Conservation (phyloP, 2,113 vertebrate genomes). For the Talpa occidentalis region DNA sequence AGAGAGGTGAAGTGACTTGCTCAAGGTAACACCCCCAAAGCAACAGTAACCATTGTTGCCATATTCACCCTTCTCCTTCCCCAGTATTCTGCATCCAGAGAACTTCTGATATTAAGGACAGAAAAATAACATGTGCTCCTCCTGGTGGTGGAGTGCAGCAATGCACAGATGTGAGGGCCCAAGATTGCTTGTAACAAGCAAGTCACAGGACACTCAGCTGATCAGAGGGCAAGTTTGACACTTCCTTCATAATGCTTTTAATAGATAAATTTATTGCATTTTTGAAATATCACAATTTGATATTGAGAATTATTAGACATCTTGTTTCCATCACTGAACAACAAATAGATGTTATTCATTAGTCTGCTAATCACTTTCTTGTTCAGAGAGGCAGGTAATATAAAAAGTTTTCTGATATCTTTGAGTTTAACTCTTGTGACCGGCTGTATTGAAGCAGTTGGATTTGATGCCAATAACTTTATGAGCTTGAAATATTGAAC, state of each 20-base stretch:
- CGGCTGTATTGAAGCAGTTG: background rate
- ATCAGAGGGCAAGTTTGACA: background rate
- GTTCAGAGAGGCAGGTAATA: background rate
- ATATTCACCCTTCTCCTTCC: background rate
- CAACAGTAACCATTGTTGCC: background rate
- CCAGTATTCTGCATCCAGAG: background rate
- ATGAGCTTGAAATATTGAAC: background rate
- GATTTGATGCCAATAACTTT: background rate
- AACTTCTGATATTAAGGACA: background rate
- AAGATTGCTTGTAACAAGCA: background rate
- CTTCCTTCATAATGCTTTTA: background rate
- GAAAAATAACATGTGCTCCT: background rate
- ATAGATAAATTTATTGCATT: background rate
- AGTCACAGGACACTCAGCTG: slow-evolving; percentile 2
- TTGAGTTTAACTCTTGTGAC: background rate
- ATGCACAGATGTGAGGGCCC: background rate
- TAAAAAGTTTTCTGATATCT: background rate
- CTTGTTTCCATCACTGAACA: background rate
- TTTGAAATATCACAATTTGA: background rate
- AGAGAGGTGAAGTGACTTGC: no score
- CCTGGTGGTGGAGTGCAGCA: background rate
- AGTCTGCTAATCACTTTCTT: background rate
- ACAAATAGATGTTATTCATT: background rate
- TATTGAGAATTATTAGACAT: background rate
- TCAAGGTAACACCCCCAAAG: no score